These are phyloP conservation scores for Mallateleia sp. DNA, from an alignment of 2,888 invertebrate genomes.

Conservation along the genomic window DNA sequence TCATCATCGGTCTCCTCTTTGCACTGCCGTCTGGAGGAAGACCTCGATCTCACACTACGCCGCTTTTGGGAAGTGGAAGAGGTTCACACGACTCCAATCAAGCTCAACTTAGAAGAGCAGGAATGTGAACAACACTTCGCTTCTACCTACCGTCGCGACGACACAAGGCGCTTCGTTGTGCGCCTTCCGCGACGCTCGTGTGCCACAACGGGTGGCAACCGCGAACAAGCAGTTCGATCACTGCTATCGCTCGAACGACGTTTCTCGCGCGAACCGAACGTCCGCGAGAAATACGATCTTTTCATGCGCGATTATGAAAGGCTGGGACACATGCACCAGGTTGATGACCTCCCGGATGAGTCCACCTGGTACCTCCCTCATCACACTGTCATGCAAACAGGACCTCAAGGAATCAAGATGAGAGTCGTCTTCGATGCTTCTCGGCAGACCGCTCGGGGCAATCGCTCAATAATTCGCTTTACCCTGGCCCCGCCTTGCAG, in stretches of 20 bases:
- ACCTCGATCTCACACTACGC: neutral
- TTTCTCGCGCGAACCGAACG: neutral
- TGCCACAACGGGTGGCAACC: neutral
- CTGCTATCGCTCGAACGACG: neutral
- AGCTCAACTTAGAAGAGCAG: neutral
- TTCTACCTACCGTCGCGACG: neutral
- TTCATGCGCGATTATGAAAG: slow-evolving; percentile 7
- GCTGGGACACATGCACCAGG: neutral
- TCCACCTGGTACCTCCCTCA: slow-evolving; percentile 23
- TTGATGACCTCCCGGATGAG: too few species aligned
- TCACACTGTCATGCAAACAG: slow-evolving; percentile 24
- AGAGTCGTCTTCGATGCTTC: slow-evolving; percentile 34
- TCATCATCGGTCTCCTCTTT: neutral
- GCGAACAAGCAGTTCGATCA: neutral
- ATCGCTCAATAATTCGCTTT: neutral
- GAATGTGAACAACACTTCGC: neutral
- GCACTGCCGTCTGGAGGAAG: neutral
- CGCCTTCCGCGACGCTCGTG: neutral
- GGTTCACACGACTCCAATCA: too few species aligned
- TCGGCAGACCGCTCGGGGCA: neutral
- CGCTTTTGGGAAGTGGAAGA: slow-evolving; percentile 25
- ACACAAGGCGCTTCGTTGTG: neutral
- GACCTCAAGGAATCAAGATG: neutral
- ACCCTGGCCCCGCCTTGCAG: neutral
- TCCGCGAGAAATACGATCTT: neutral